phyloP scores from a whole-genome alignment of 2,113 vertebrate genomes.

The Psittacula cyanocephala region DNA sequence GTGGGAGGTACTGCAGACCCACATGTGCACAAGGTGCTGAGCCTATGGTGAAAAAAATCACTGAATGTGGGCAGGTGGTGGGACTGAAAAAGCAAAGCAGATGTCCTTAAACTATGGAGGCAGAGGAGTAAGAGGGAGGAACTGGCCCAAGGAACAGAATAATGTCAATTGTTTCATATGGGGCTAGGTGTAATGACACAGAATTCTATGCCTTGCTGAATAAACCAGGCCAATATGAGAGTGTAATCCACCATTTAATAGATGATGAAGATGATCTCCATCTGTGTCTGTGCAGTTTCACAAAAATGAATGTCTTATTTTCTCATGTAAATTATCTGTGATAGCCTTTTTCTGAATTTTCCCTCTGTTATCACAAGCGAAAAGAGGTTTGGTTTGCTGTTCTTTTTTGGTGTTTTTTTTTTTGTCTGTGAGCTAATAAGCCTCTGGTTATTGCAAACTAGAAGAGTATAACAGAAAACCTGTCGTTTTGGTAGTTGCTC shows the following conservation, averaged over 20 bases:
- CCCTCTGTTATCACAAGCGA: not conserved
- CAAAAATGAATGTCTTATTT: not conserved
- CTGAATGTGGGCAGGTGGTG: not conserved
- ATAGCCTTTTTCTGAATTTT: not conserved
- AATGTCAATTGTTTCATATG: not conserved
- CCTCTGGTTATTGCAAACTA: not conserved
- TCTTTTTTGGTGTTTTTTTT: too few species aligned
- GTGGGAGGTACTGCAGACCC: accelerated
- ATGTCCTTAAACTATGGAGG: not conserved
- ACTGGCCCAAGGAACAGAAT: not conserved
- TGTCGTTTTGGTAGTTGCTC: accelerated
- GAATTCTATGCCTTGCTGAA: not conserved
- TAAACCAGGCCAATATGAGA: not conserved
- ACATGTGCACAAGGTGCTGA: accelerated
- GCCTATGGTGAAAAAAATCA: not conserved
- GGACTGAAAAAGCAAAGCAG: not conserved
- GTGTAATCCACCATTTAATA: not conserved
- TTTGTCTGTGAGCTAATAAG: not conserved
- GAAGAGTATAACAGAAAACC: not conserved
- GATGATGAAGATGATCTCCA: not conserved
- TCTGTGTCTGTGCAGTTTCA: not conserved
- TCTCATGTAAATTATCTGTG: not conserved
- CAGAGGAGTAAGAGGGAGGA: not conserved
- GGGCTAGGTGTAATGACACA: not conserved
- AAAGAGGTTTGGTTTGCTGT: not conserved